These are phyloP conservation scores for Atlantisia rogersi DNA, from an alignment of 2,113 vertebrate species.

Conservation along the genomic window DNA sequence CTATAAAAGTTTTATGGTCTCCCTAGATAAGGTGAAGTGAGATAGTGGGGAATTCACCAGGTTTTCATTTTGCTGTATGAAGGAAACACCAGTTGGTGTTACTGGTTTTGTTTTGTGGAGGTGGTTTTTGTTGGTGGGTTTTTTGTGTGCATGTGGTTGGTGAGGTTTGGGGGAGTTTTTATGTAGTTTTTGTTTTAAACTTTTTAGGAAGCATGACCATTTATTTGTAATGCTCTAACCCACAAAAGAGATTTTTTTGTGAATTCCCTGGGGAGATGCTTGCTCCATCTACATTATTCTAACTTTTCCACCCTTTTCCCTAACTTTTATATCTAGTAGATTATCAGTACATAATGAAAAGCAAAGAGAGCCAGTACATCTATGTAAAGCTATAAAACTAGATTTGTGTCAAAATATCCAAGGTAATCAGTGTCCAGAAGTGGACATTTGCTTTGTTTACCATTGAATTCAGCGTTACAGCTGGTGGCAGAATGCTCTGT, in stretches of 20 bases:
- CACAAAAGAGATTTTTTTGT: not conserved
- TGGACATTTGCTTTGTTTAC: not conserved
- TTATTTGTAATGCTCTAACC: not conserved
- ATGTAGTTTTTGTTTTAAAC: not conserved
- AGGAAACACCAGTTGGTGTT: not conserved
- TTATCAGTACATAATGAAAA: not conserved
- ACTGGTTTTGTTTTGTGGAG: not conserved
- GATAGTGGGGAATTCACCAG: not conserved
- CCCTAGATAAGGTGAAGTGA: not conserved
- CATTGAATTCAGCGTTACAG: not conserved
- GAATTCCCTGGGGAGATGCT: not conserved
- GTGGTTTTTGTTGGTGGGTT: not conserved
- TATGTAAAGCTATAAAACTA: not conserved
- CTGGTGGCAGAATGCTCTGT: not conserved
- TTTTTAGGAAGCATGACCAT: not conserved
- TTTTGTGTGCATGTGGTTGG: not conserved
- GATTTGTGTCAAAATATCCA: not conserved
- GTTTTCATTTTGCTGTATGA: not conserved
- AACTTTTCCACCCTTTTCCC: not conserved
- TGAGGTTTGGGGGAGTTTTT: too few species aligned
- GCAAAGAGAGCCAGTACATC: not conserved
- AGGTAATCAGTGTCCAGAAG: not conserved
- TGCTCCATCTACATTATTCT: not conserved
- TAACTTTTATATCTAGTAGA: not conserved
- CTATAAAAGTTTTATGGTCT: not conserved